Percentiles rank a stretch among this genome's conserved stretches.
phyloP scores from a whole-genome alignment of 2,113 vertebrate species.

The Eublepharis macularius region DNA sequence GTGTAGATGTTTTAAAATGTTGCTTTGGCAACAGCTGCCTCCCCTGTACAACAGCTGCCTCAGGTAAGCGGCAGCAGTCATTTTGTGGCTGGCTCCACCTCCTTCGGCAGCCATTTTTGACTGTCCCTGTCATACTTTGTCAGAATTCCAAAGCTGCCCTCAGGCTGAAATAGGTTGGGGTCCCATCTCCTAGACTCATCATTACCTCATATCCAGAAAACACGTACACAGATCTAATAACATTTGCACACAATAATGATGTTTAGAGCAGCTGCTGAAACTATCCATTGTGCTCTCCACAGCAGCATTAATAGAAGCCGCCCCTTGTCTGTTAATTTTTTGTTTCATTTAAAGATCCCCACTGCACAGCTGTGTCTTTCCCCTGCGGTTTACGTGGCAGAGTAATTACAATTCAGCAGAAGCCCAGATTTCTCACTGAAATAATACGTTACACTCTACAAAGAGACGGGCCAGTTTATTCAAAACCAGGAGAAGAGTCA shows the following conservation, averaged over 20 bases:
- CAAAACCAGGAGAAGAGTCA: neutral
- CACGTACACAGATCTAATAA: neutral
- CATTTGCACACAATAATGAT: neutral
- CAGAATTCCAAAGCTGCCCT: no score
- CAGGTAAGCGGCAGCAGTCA: no score
- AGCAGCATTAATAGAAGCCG: slow-evolving; percentile 15
- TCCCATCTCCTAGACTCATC: neutral
- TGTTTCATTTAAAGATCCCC: neutral
- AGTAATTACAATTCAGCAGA: slow-evolving; percentile 32
- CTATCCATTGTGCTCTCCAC: neutral
- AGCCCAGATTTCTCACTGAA: neutral
- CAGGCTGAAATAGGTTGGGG: no score
- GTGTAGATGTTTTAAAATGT: no score
- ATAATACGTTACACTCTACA: neutral
- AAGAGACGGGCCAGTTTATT: slow-evolving; percentile 4
- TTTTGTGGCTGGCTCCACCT: no score
- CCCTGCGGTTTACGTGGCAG: slow-evolving; percentile 39
- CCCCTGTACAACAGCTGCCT: no score
- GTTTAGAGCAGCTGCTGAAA: slow-evolving; percentile 2
- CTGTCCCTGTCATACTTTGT: no score
- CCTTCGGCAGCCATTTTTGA: no score
- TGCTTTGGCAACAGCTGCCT: no score
- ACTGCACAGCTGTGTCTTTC: slow-evolving; percentile 37
- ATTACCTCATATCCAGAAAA: neutral
- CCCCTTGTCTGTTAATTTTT: neutral